Evolutionary conservation across 2,113 vertebrate genomes (phyloP).

Genomic region (Odontophorus gujanensis): DNA sequence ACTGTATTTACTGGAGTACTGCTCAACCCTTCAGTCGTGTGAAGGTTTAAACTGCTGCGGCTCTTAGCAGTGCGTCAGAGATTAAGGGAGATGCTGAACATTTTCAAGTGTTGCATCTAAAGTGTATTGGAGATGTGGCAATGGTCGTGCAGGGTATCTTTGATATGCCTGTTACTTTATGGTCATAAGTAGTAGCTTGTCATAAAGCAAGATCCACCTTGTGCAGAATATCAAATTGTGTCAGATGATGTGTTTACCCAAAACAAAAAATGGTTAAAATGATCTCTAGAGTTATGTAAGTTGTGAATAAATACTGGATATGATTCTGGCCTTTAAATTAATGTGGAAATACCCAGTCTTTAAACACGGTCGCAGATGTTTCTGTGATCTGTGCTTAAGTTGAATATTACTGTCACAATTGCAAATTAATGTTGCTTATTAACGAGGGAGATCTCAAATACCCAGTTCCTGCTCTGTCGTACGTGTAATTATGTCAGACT

Average conservation of each 20-base stretch:
- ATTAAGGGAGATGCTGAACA: neutral
- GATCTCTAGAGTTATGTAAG: neutral
- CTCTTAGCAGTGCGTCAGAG: neutral
- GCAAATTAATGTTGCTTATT: conserved; percentile 42
- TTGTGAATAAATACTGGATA: neutral
- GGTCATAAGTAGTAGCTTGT: neutral
- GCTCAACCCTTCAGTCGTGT: neutral
- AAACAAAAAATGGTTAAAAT: neutral
- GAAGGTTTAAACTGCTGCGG: neutral
- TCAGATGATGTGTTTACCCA: neutral
- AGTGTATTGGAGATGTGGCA: neutral
- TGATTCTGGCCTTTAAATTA: conserved; percentile 5
- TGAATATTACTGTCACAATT: neutral
- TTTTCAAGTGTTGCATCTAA: neutral
- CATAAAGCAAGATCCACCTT: neutral
- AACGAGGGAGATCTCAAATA: conserved; percentile 17
- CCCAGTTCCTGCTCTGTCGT: neutral
- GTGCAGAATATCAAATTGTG: rapidly evolving
- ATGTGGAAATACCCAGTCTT: neutral
- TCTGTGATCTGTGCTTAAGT: neutral
- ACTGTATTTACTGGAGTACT: neutral
- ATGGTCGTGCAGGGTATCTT: neutral
- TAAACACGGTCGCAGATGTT: neutral
- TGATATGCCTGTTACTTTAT: neutral
- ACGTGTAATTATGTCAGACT: conserved; percentile 21